Evolutionary conservation across 2,113 vertebrate genomes (phyloP), one percentile per base, ranked within the genome.

Genomic region (Narcine bancroftii): DNA sequence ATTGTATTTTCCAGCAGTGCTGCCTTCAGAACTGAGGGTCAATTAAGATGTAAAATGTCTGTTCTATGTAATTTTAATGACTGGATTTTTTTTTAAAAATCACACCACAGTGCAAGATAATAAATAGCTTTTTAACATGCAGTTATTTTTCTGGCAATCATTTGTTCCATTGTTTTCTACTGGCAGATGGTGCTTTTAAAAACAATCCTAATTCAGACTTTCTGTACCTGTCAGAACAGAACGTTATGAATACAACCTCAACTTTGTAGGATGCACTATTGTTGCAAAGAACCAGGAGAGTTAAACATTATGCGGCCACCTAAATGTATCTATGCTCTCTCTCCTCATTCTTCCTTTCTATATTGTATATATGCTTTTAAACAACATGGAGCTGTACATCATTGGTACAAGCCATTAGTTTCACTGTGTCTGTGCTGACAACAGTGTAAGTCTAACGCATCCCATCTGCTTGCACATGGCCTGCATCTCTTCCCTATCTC

Each of bases 81-180:
- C 87, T 69, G 63, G 60, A 69, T 45, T n/a, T n/a, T n/a, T n/a
- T n/a, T n/a, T n/a, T n/a, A n/a, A n/a, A n/a, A n/a, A 89, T 91
- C 42, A 47, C 29, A 91, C 39, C 26, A 13, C 29, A 47, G 26
- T 65, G 33, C 39, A 56, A 26, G 89, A 45, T 91, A 69, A 91
- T 91, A 65, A 69, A 47, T 29, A 91, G 63, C 65, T 26, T 91
- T 91, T 45, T 91, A 91, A 91, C 26, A 69, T 21, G 29, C 42
- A 66, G 65, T 91, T 91, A 66, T 47, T 5, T 91, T 91, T 87
- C 45, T 69, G 89, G 36, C 89, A 47, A 39, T 33, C 39, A 4
- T 24, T 21, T 4, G 42, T 91, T 69, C 10, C 42, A 15, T 91
- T 71, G 42, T 65, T 66, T 42, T 39, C 63, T 69, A 10, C 24